phyloP scores from a whole-genome alignment of 1,140 invertebrate genomes.

The Bacillus rossius region DNA sequence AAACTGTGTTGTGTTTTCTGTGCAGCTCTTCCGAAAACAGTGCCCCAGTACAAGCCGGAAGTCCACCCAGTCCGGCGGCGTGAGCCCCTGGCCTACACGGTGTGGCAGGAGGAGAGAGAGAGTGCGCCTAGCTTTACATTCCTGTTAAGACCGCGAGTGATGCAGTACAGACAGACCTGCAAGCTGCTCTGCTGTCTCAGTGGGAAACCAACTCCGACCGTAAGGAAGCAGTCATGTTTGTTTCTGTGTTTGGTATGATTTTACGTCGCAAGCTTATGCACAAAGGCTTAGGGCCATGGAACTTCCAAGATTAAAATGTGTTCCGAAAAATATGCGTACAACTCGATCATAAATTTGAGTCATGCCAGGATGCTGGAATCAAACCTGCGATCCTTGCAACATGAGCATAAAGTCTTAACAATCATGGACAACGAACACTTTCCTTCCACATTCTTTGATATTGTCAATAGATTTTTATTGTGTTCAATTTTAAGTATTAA shows the following conservation, averaged over 20 bases:
- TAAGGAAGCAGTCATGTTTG: conserved; percentile 40
- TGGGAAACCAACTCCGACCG: conserved; percentile 89
- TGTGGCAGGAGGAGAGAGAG: conserved; percentile 87
- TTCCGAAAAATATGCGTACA: neutral
- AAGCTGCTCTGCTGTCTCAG: conserved; percentile 96
- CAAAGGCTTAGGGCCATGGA: too few relatives aligned
- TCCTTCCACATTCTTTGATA: too few relatives aligned
- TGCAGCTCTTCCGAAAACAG: conserved; percentile 72
- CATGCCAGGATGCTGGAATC: too few relatives aligned
- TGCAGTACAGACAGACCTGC: conserved; percentile 90
- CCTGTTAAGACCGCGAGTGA: conserved; percentile 93
- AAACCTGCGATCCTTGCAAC: too few relatives aligned
- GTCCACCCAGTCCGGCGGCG: conserved; percentile 63
- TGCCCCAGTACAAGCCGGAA: conserved; percentile 71
- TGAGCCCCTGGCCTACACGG: conserved; percentile 74
- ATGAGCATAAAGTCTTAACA: too few relatives aligned
- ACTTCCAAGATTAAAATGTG: too few relatives aligned
- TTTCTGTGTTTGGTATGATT: too few relatives aligned
- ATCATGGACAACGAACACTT: too few relatives aligned
- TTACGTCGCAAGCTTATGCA: too few relatives aligned
- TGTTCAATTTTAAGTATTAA: too few relatives aligned
- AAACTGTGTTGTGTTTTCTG: conserved; percentile 12
- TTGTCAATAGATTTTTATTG: too few relatives aligned
- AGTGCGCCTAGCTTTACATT: conserved; percentile 94
- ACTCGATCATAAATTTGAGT: too few relatives aligned